Base-by-base conservation (phyloP, 2,113 vertebrate genomes). In the Microtus ochrogaster region DNA sequence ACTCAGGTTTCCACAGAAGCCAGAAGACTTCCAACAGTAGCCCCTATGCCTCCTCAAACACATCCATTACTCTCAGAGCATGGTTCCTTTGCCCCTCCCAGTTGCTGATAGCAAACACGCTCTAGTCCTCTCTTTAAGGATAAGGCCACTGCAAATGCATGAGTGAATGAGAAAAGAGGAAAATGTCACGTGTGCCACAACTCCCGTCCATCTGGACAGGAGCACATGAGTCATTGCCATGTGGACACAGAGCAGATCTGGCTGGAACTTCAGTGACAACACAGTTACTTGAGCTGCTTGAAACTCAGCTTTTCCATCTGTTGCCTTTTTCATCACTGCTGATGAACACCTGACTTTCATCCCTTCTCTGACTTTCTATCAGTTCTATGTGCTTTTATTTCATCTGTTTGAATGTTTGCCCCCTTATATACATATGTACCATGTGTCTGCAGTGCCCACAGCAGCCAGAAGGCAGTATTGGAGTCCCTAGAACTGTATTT, bases 191-290 rank as follows among this genome's bases (percentile, higher is more conserved):
- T 33, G 30, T 85, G 47, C 11, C 47, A 74, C 30, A 14, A 76
- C n/a, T 52, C 26, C 21, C 21, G 55, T 36, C 22, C 30, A 77
- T 6, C 2, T 8, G 24, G 44, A 68, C 14, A 11, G 39, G 24
- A 90, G 61, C 70, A 49, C 14, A 0, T 44, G 10, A 86, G 44
- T 61, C 86, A n/a, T 30, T 44, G 70, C 30, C 24, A 4, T 26
- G n/a, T 63, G 13, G 33, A 61, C 26, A 14, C 13, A 28, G 55
- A n/a, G 61, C 12, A 55, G 41, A 30, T 87, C 52, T 49, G 8
- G 13, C 36, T 14, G 63, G 30, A 14, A 6, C 2, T 1, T 68
- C 5, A 8, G 5, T 9, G 79, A 73, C 52, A 0, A 0, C 41
- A 41, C 1, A 49, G 28, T 22, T 22, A 7, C 6, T 11, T 17